These are phyloP conservation scores for Diarsia brunnea DNA, from an alignment of 2,888 invertebrate species.

Conservation along the genomic window DNA sequence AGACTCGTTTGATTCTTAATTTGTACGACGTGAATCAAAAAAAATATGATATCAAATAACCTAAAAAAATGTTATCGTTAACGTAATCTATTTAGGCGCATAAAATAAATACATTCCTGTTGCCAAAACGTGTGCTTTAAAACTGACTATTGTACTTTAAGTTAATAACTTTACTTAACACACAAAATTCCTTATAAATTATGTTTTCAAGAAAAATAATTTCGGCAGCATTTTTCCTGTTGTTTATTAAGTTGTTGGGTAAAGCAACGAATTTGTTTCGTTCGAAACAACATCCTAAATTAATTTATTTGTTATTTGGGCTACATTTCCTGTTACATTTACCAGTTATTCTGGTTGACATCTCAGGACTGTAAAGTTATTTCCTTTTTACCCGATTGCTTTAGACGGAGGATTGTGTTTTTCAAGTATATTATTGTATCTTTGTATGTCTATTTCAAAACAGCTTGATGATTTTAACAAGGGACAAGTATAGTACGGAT, in stretches of 20 bases:
- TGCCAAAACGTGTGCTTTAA: not conserved
- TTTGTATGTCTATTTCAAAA: not conserved
- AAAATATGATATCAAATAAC: not conserved
- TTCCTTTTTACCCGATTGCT: constrained; percentile 10
- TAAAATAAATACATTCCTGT: not conserved
- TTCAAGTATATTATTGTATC: not conserved
- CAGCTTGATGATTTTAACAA: not conserved
- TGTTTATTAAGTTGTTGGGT: constrained; percentile 11
- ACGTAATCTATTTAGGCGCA: not conserved
- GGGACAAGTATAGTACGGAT: not conserved
- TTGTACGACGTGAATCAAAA: not conserved
- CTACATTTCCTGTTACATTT: constrained; percentile 33
- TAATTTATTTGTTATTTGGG: constrained; percentile 41
- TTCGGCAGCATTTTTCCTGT: not conserved
- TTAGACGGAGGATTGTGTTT: not conserved
- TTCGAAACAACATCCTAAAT: constrained; percentile 34
- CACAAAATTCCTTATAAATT: not conserved
- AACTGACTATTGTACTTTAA: not conserved
- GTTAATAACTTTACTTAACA: not conserved
- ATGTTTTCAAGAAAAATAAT: constrained; percentile 10
- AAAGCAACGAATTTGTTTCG: constrained; percentile 13
- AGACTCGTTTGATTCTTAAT: not conserved
- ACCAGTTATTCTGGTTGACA: not conserved
- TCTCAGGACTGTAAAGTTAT: constrained; percentile 19
- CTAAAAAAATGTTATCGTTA: not conserved